Base-by-base conservation (phyloP, 64 coral and sea anemone species). In the Stylophora pistillata region DNA sequence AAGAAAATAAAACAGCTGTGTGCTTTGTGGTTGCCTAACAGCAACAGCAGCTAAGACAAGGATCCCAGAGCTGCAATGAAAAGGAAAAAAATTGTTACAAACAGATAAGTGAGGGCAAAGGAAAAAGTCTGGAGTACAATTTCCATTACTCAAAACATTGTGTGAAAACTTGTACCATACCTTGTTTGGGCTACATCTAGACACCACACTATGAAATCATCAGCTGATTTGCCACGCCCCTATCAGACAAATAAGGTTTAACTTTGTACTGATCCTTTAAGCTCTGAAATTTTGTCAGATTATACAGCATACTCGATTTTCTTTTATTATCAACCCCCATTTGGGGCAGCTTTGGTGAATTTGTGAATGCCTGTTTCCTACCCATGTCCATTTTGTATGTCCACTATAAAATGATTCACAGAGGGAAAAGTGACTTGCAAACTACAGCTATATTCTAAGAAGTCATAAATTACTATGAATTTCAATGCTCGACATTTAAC, bases 11-110 rank as follows among this genome's bases (percentile, higher is more conserved):
- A 86, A 86, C 33, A 92, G 34, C 23, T 74, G 83, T 17, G 74
- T n/a, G 27, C 47, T 77, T 20, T 62, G 71, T 58, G 73, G 56
- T n/a, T 82, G 74, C 60, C 84, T 77, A 32, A 92, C 58, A 78
- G 90, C 60, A 30, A 92, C 90, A 30, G 90, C 90, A 72, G 90
- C 90, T 54, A 92, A 75, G 26, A 92, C 68, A 20, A 86, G 30
- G 16, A 90, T 74, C 31, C 78, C 69, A 74, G 68, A 79, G 29
- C 90, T 92, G 21, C 37, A 79, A 87, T 9, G 30, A 41, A 62
- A 58, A 74, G 11, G 18, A 23, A 76, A 76, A 21, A 11, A 25
- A 63, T 4, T 26, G 63, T n/a, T n/a, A 12, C 26, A 68, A 68
- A 68, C 62, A 25, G n/a, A 12, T 25, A 68, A 25, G 64, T 68